Evolutionary conservation across 2,888 invertebrate species (phyloP).

Genomic region (Caenorhabditis panamensis): DNA sequence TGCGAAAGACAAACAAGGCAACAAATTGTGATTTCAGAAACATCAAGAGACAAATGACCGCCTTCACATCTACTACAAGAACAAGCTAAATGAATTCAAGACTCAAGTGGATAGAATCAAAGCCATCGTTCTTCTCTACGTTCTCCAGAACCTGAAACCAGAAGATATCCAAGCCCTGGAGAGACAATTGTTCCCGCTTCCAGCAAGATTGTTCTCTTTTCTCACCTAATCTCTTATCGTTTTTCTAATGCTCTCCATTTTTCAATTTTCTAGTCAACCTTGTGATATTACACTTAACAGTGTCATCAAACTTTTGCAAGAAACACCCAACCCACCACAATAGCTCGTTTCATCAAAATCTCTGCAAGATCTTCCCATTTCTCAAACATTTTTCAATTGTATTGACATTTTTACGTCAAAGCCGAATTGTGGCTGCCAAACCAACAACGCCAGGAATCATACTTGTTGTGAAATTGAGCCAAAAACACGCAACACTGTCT

Average conservation of each 20-base stretch:
- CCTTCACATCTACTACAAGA: slow-evolving; percentile 19
- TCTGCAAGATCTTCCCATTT: neutral
- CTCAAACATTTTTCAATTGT: no score
- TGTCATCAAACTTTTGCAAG: neutral
- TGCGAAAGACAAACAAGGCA: no score
- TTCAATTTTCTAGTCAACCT: neutral
- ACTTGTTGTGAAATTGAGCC: no score
- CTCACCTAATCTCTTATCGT: neutral
- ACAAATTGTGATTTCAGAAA: slow-evolving; percentile 25
- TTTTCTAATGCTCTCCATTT: neutral
- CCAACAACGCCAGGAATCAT: no score
- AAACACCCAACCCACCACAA: neutral
- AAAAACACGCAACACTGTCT: neutral
- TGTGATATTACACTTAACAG: neutral
- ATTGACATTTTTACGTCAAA: no score
- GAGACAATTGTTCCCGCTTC: slow-evolving; percentile 15
- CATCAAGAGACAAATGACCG: slow-evolving; percentile 11
- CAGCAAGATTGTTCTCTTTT: neutral
- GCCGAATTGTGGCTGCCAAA: no score
- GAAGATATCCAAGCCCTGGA: slow-evolving; percentile 25
- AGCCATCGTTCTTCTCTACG: slow-evolving; percentile 3
- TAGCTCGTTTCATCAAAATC: neutral
- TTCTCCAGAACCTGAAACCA: neutral
- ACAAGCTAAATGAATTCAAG: slow-evolving; percentile 22
- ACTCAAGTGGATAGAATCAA: no score